Base-by-base conservation (phyloP, 2,113 vertebrate species). In the Elephas maximus region DNA sequence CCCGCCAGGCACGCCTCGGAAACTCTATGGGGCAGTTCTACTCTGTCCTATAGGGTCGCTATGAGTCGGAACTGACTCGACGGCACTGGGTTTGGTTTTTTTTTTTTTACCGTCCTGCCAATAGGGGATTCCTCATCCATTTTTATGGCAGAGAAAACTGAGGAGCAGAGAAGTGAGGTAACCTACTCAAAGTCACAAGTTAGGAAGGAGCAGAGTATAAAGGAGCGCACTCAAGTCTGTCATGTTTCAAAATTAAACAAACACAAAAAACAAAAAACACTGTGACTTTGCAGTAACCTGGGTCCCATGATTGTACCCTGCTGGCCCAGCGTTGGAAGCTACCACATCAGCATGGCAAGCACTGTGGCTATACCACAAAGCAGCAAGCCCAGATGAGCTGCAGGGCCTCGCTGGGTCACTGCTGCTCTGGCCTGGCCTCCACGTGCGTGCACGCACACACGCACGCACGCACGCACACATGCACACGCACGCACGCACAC, bases 391-490 rank as follows among this genome's bases (percentile, higher is more conserved):
- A 45, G 67, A 21, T 0, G 23, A 87, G 51, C 37, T 44, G 8
- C 7, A 83, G 71, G n/a, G 63, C 14, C 24, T 10, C 3, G 8
- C 3, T 62, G 53, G 0, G 0, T 6, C 9, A 45, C 5, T 5
- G 84, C 14, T 9, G 12, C 11, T 33, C 1, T 23, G 44, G 33
- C 17, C 1, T 24, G 44, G 30, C 24, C 17, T 26, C 26, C 53
- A 23, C 1, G 1, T 28, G 37, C 37, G 37, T 37, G 2, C 53
- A 48, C 0, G 12, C 51, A 53, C 51, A 53, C 51, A 53, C 51
- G 12, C 8, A 53, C 51, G 37, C 37, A 37, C 37, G 37, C 37
- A 37, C 37, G 37, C 37, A 37, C 37, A 37, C 37, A 37, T 37
- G 37, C 37, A 37, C 37, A 37, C 37, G 37, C 37, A 37, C 2